Percentiles rank a stretch among this genome's conserved stretches.
Conservation (phyloP, 2,113 vertebrate species). For the Apistogramma diplotaenia region DNA sequence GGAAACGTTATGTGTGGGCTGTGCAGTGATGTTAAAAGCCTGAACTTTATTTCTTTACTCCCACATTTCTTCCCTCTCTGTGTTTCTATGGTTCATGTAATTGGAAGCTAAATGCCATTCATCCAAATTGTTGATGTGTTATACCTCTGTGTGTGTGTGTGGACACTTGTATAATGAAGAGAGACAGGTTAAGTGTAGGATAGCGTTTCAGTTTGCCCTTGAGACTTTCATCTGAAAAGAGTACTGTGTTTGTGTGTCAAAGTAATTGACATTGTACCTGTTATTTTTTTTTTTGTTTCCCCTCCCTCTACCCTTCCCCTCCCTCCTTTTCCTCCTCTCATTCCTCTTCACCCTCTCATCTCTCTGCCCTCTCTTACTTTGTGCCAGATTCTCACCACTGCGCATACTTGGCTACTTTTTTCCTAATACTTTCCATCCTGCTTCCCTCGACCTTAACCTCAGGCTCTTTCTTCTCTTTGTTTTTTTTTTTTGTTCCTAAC, state of each 20-base stretch:
- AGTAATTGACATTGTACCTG: conserved; percentile 66
- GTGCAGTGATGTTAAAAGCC: neutral
- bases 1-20: neutral
- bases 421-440: neutral
- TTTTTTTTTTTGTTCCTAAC: neutral
- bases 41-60: neutral
- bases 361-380: neutral
- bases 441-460: neutral
- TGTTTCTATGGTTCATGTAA: conserved; percentile 17
- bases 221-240: conserved; percentile 65
- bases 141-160: conserved; percentile 7
- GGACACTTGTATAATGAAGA: conserved; percentile 51
- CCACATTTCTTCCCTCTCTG: neutral
- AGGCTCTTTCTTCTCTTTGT: neutral
- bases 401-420: neutral
- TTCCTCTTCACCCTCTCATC: conserved; percentile 9
- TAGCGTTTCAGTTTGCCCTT: conserved; percentile 62
- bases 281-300: conserved; percentile 23
- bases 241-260: conserved; percentile 64
- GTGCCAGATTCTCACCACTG: neutral
- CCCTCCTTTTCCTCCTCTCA: conserved; percentile 2
- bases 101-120: conserved; percentile 17
- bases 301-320: neutral
- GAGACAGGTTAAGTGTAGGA: conserved; percentile 67
- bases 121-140: conserved; percentile 30